Percentiles rank a stretch among this genome's conserved stretches.
phyloP scores from a whole-genome alignment of 2,888 invertebrate species.

The Ennomos erosarius region DNA sequence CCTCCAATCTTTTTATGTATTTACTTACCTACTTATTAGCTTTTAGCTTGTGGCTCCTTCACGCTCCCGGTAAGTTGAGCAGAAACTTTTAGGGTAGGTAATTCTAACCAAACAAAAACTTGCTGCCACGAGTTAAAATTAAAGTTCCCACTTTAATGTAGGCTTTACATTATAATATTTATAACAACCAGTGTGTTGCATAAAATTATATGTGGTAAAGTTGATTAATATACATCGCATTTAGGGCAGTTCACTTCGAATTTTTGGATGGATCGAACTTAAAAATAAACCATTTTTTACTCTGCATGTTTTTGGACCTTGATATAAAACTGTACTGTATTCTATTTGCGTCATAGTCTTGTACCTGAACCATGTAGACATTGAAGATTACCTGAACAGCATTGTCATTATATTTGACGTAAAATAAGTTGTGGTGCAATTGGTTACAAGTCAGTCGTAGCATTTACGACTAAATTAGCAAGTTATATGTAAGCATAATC shows the following conservation, averaged over 20 bases:
- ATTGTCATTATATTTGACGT: slow-evolving; percentile 39
- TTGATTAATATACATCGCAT: too few relatives aligned
- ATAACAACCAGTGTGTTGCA: too few relatives aligned
- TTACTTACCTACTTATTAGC: slow-evolving; percentile 35
- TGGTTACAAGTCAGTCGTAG: slow-evolving; percentile 18
- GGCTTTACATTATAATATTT: too few relatives aligned
- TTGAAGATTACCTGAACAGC: slow-evolving; percentile 14
- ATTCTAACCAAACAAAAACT: slow-evolving; percentile 17
- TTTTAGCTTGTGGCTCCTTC: slow-evolving; percentile 28
- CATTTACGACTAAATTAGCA: slow-evolving; percentile 30
- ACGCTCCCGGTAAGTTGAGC: slow-evolving; percentile 12
- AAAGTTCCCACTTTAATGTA: too few relatives aligned
- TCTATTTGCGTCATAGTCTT: slow-evolving; percentile 4
- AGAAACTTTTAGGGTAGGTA: too few relatives aligned
- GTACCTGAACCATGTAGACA: slow-evolving; percentile 4
- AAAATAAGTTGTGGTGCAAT: slow-evolving; percentile 38
- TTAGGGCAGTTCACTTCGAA: too few relatives aligned
- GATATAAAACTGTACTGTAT: background rate
- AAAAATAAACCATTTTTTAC: too few relatives aligned
- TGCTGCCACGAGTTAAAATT: background rate
- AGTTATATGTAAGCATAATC: slow-evolving; percentile 30
- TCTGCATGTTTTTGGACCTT: too few relatives aligned
- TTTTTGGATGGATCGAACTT: too few relatives aligned
- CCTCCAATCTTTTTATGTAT: slow-evolving; percentile 34
- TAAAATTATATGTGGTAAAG: too few relatives aligned